These are phyloP conservation scores for Eumaeus atala DNA, from an alignment of 1,140 invertebrate species.

Conservation along the genomic window DNA sequence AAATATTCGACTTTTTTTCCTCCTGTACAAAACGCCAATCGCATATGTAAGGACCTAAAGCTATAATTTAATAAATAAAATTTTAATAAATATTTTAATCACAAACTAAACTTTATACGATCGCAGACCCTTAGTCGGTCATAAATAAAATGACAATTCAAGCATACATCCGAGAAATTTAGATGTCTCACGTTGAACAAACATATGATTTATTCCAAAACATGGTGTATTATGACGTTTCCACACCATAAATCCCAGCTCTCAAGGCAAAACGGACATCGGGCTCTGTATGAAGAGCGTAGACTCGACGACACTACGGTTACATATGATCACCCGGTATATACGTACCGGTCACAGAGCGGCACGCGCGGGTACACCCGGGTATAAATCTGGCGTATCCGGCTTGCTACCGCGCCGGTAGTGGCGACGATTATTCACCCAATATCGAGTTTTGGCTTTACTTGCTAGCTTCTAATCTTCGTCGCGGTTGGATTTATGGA, in stretches of 20 bases:
- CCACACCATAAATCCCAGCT: constrained; percentile 65
- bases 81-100: too few relatives aligned
- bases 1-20: too few relatives aligned
- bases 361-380: constrained; percentile 40
- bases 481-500: constrained; percentile 49
- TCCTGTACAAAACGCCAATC: too few relatives aligned
- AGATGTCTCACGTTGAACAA: constrained; percentile 60
- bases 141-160: constrained; percentile 48
- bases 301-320: constrained; percentile 51
- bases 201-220: constrained; percentile 65
- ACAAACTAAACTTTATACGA: constrained; percentile 13
- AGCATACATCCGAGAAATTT: constrained; percentile 54
- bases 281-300: constrained; percentile 46
- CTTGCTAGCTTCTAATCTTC: constrained; percentile 64
- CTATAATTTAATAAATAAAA: too few relatives aligned
- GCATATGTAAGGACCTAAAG: too few relatives aligned
- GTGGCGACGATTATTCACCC: constrained; percentile 70
- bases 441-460: constrained; percentile 72
- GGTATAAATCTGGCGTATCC: constrained; percentile 68
- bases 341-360: constrained; percentile 35
- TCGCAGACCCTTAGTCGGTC: constrained; percentile 27
- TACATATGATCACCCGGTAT: constrained; percentile 32
- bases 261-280: constrained; percentile 64
- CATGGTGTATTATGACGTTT: constrained; percentile 64
- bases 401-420: constrained; percentile 64